phyloP scores from a whole-genome alignment of 2,888 invertebrate genomes.

The Slavum lentiscoides region DNA sequence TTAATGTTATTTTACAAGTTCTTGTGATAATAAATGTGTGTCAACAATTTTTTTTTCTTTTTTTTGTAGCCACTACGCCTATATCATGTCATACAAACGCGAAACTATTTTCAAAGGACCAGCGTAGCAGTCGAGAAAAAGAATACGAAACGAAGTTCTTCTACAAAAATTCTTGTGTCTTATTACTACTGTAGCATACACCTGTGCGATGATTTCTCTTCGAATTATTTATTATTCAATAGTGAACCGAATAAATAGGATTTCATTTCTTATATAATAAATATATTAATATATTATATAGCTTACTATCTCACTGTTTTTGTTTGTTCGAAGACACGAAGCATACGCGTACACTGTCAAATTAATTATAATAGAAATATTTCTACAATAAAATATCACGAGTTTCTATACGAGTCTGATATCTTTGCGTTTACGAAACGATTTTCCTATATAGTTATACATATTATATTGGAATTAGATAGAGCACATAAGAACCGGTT shows the following conservation, averaged over 20 bases:
- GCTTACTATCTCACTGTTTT: background rate
- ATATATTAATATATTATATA: background rate
- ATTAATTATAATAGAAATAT: background rate
- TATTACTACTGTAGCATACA: background rate
- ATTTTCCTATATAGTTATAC: too few species aligned
- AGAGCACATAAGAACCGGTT: conserved; percentile 16
- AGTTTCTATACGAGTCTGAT: background rate
- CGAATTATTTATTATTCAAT: conserved; percentile 37
- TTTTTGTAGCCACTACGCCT: background rate
- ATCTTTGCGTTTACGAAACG: background rate
- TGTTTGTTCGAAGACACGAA: conserved; percentile 15
- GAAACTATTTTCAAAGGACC: conserved; percentile 40
- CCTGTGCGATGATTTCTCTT: conserved; percentile 32
- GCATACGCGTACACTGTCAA: background rate
- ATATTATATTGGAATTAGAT: background rate
- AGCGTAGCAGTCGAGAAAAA: background rate
- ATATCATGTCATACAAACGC: background rate
- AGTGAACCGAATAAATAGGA: conserved; percentile 18
- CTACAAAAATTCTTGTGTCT: conserved; percentile 14
- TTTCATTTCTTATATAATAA: conserved; percentile 3
- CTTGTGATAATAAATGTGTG: background rate
- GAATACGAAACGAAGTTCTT: conserved; percentile 20
- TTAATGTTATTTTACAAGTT: background rate
- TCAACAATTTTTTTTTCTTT: background rate
- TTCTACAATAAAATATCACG: background rate